Base-by-base conservation (phyloP, 2,797 vertebrate genomes). In the Neosalanx taihuensis region DNA sequence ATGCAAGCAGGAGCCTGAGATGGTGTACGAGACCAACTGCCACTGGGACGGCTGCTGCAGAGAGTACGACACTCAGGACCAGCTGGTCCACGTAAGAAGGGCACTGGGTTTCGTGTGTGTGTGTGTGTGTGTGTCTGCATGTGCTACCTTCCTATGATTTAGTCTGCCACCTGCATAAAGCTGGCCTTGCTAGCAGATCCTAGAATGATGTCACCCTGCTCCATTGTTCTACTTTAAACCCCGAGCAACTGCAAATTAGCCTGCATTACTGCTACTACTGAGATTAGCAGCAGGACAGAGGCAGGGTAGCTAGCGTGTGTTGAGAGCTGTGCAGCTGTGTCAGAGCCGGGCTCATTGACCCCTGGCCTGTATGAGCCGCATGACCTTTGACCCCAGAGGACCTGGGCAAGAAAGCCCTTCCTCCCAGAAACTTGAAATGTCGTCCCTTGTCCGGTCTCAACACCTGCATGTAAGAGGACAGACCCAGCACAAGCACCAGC, bases 41-140 rank as follows among this genome's bases (percentile, higher is more conserved):
- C 95, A 94, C 87, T 96, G 95, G 95, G 94, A 94, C 82, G 92
- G 89, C 64, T 96, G 95, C 87, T 85, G 80, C 74, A 94, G 93
- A 88, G 95, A 96, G 85, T 95, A 92, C 0, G 94, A 95, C 89
- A 94, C 93, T 6, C 95, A 96, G 82, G 95, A 96, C 73, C 95
- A 96, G 85, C 93, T 96, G 56, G 95, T 96, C 81, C 95, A 95
- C 46, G 95, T 96, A 89, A 95, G 95, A n/a, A 30, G 13, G 75
- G 76, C 70, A 69, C 7, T 31, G 29, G 53, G 18, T n/a, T 7
- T 4, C 17, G 23, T 20, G 31, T 13, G 53, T 20, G 26, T 76
- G 31, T 60, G 31, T 53, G 57, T 53, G 37, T 64, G 6, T 31
- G 46, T 41, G n/a, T 69, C n/a, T 26, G 17, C 13, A 30, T 56